Evolutionary conservation across 2,797 vertebrate species (phyloP).

Genomic region (Chrosomus eos): DNA sequence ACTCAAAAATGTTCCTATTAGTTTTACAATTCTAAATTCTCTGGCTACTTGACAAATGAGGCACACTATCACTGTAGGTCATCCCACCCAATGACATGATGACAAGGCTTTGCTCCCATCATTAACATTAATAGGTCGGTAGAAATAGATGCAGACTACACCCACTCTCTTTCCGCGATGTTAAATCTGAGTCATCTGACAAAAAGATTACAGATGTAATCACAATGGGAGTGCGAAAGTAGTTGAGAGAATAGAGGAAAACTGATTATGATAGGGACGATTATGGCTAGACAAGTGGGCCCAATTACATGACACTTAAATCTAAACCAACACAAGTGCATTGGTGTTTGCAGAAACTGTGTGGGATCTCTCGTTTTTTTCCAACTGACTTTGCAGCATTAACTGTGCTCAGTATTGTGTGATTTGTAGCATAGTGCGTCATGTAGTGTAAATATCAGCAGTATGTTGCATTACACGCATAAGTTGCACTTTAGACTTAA

Average conservation of each 20-base stretch:
- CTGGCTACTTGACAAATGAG: conserved; percentile 25
- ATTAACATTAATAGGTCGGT: conserved; percentile 36
- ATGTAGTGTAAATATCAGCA: too few species aligned
- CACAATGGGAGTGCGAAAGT: conserved; percentile 18
- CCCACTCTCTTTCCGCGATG: conserved; percentile 23
- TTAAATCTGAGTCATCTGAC: conserved; percentile 33
- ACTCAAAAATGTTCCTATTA: conserved; percentile 20
- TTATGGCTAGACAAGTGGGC: conserved; percentile 27
- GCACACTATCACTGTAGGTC: neutral
- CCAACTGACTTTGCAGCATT: neutral
- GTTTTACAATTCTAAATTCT: conserved; percentile 1
- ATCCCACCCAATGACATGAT: conserved; percentile 4
- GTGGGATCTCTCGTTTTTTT: neutral
- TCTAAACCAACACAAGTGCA: conserved; percentile 32
- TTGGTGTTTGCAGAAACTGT: neutral
- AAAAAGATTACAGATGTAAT: conserved; percentile 28
- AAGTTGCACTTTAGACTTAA: too few species aligned
- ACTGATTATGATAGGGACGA: conserved; percentile 31
- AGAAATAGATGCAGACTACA: conserved; percentile 18
- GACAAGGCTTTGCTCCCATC: conserved; percentile 32
- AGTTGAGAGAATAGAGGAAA: conserved; percentile 8
- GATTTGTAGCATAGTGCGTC: too few species aligned
- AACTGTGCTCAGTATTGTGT: neutral
- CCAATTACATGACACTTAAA: conserved; percentile 24
- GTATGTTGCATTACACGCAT: too few species aligned